Conservation (phyloP, 2,888 invertebrate species). For the Ophion obscuratus region DNA sequence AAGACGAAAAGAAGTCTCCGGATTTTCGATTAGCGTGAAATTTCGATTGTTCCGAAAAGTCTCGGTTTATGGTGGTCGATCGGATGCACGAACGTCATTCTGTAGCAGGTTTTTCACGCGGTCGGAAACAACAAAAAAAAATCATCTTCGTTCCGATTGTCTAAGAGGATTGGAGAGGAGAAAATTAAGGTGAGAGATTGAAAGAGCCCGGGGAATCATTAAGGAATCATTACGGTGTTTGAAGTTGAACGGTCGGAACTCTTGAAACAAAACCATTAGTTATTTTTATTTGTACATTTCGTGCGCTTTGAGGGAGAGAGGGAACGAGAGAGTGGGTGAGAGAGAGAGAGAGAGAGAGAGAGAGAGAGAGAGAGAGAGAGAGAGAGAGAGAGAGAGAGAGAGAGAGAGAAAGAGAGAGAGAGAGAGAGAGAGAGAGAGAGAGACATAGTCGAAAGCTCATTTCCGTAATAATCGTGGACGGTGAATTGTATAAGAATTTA, state of each 20-base stretch:
- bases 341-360: constrained; percentile 1
- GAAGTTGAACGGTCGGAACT: constrained; percentile 67
- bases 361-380: constrained; percentile 53
- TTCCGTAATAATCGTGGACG: constrained; percentile 45
- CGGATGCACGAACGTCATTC: background rate
- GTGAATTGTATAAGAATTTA: constrained; percentile 83
- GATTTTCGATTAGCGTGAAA: constrained; percentile 74
- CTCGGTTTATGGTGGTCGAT: constrained; percentile 43
- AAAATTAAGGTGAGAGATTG: constrained; percentile 35
- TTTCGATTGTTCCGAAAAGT: constrained; percentile 72
- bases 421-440: constrained; percentile 33
- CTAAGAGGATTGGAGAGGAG: constrained; percentile 34
- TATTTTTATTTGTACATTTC: constrained; percentile 82
- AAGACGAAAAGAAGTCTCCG: constrained; percentile 64
- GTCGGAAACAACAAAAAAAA: constrained; percentile 57
- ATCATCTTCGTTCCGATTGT: constrained; percentile 20
- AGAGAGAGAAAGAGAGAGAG: constrained; percentile 66
- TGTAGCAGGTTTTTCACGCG: constrained; percentile 43
- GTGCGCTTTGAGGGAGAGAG: constrained; percentile 68
- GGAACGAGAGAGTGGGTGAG: constrained; percentile 58
- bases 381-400: constrained; percentile 59
- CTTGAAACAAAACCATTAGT: constrained; percentile 83
- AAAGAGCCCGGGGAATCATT: constrained; percentile 74
- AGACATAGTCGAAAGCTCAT: constrained; percentile 53
- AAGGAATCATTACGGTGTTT: constrained; percentile 77